These are phyloP conservation scores for Lophura swinhoii DNA, from an alignment of 2,797 vertebrate species.

Conservation along the genomic window DNA sequence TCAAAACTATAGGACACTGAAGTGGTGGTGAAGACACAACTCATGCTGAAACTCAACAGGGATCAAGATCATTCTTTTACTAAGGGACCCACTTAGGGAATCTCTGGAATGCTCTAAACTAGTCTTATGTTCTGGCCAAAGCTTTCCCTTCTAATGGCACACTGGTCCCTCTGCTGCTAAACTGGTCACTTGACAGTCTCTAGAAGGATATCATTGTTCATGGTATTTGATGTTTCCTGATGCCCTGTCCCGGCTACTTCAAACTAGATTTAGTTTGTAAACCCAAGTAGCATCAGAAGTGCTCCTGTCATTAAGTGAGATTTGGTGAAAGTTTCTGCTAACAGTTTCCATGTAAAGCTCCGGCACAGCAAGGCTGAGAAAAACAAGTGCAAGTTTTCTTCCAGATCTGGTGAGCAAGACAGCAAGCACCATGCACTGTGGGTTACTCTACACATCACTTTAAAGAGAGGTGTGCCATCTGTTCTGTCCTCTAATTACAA, in stretches of 20 bases:
- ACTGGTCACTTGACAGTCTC: background rate
- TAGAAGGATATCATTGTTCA: background rate
- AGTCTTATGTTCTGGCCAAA: background rate
- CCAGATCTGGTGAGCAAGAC: background rate
- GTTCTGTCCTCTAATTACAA: constrained; percentile 75
- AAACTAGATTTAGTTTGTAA: background rate
- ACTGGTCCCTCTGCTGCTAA: background rate
- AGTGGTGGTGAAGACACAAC: background rate
- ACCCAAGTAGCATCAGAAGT: background rate
- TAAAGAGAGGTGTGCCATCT: constrained; percentile 70
- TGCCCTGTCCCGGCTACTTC: background rate
- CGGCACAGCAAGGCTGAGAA: background rate
- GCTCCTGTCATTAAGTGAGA: background rate
- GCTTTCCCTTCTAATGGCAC: background rate
- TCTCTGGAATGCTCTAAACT: background rate
- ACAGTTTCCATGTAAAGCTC: background rate
- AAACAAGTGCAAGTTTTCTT: background rate
- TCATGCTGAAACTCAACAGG: background rate
- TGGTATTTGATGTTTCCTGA: background rate
- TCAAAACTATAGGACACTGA: background rate
- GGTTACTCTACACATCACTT: constrained; percentile 48
- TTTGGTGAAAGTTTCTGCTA: background rate
- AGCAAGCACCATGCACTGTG: background rate
- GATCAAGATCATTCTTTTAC: background rate
- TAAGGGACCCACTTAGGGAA: background rate